Conservation (phyloP, 2,888 invertebrate genomes). For the Caenorhabditis sp. region DNA sequence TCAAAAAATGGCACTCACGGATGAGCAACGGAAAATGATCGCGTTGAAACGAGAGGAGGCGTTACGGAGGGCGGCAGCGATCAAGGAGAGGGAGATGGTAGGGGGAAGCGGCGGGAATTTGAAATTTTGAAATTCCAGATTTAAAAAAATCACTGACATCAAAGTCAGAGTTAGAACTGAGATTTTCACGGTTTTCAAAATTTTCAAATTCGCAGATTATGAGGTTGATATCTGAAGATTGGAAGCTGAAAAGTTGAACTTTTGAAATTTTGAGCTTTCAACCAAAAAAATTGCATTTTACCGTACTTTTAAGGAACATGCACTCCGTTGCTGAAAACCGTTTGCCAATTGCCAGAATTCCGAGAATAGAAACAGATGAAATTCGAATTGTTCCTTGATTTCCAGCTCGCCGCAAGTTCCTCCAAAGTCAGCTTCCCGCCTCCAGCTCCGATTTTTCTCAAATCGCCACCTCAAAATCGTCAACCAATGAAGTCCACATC, state of each 20-base stretch:
- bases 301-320: too few relatives aligned
- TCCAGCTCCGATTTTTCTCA: neutral
- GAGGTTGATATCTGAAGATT: too few relatives aligned
- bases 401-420: constrained; percentile 5
- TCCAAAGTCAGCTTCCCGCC: neutral
- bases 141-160: neutral
- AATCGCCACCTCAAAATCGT: constrained; percentile 1
- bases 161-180: too few relatives aligned
- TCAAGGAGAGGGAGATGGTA: constrained; percentile 52
- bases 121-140: neutral
- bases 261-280: too few relatives aligned
- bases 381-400: neutral
- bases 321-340: too few relatives aligned
- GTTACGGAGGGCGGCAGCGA: constrained; percentile 55
- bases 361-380: too few relatives aligned
- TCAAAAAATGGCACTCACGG: constrained; percentile 63
- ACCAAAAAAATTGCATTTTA: too few relatives aligned
- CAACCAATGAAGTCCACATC: constrained; percentile 46
- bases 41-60: constrained; percentile 74
- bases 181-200: too few relatives aligned
- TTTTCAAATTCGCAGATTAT: too few relatives aligned
- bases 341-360: too few relatives aligned
- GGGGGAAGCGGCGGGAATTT: neutral
- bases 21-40: constrained; percentile 68
- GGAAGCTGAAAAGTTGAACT: too few relatives aligned